Evolutionary conservation across 1,140 invertebrate species (phyloP).

Genomic region (Hydropsyche tenuis): DNA sequence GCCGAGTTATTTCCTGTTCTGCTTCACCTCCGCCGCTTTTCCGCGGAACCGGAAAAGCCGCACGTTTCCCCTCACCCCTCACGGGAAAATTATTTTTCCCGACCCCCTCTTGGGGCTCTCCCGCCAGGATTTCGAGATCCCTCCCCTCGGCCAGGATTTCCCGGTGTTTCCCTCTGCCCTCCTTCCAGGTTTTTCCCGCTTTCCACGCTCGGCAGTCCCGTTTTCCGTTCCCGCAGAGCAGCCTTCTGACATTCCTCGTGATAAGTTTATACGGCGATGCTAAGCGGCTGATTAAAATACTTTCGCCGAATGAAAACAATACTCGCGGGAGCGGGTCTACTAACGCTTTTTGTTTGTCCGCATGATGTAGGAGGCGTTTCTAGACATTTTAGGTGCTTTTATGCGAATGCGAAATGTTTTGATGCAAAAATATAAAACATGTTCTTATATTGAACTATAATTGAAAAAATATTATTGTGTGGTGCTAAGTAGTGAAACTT

Average conservation of each 20-base stretch:
- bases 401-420: too few species aligned
- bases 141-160: neutral
- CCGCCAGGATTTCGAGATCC: neutral
- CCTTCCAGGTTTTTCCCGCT: constrained; percentile 1
- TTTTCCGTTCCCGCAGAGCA: neutral
- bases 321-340: neutral
- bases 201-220: too few species aligned
- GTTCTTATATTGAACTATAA: too few species aligned
- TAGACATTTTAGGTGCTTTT: too few species aligned
- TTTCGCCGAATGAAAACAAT: constrained; percentile 8
- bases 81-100: constrained; percentile 37
- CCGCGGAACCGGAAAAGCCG: constrained; percentile 9
- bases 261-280: constrained; percentile 34
- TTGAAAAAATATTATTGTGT: too few species aligned
- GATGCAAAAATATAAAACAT: too few species aligned
- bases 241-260: constrained; percentile 22
- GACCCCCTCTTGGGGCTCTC: neutral
- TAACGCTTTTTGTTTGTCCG: too few species aligned
- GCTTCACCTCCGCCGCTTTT: neutral
- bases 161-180: neutral
- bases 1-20: constrained; percentile 36
- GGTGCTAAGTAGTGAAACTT: too few species aligned
- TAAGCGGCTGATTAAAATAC: constrained; percentile 38
- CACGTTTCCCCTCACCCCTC: neutral
- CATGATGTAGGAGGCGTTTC: too few species aligned